Evolutionary conservation across 2,888 invertebrate genomes (phyloP), one percentile per base, ranked within the genome.

Genomic region (Hydrotaea cyrtoneurina): DNA sequence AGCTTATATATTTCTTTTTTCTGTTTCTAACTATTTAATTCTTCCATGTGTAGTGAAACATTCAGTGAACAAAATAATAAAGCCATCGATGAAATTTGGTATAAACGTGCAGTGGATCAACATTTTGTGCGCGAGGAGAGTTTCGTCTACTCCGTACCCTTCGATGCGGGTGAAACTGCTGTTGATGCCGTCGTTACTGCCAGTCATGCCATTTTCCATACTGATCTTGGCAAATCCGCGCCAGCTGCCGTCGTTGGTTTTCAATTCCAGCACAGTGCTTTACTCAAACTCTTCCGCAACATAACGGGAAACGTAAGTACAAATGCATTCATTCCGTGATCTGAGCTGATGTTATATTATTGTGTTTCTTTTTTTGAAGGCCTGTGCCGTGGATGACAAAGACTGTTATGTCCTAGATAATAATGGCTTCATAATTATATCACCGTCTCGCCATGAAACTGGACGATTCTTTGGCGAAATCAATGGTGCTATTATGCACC

Each of bases 391-490:
- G 17, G 94, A 94, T 62, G 94, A 94, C 80, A 94, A 96, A 90
- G 95, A 96, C 84, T 98, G 98, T 89, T 98, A 95, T 90, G 93
- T 98, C 55, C 93, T 98, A 53, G 98, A 98, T 91, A 97, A 97
- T 91, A 97, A 98, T 89, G 98, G 97, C 2, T 98, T 96, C 93
- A 94, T 98, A 19, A 93, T 97, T 0, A 95, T 96, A n/a, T 96
- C 96, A 17, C 95, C 97, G 89, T 94, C 95, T 78, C 92, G 93
- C 0, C 93, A 93, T 50, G 94, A 96, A 82, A 96, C 96, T 0
- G 98, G 98, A 2, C 94, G 94, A 89, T 98, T 98, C 92, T 97
- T 98, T 89, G 98, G 98, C 0, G 96, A 96, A 90, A 94, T 98
- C 64, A 94, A 96, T 85, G 95, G 96, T 2, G 94, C 95, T 62